phyloP scores from a whole-genome alignment of 2,888 invertebrate species.

The Meganola albula region DNA sequence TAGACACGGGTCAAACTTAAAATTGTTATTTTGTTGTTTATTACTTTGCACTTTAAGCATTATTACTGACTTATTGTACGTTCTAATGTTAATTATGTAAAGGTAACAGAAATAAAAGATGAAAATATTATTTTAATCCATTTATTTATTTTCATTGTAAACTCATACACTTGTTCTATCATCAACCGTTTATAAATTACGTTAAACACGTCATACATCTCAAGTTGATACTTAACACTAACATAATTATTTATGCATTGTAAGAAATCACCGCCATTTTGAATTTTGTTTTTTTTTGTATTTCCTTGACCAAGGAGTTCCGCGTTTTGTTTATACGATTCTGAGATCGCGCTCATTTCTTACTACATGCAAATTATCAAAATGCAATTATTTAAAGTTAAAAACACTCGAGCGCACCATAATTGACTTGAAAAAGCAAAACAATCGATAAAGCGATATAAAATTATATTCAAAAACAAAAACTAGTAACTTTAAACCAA shows the following conservation, averaged over 20 bases:
- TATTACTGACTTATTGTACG: too few species aligned
- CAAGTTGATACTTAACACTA: conserved; percentile 40
- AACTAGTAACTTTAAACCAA: conserved; percentile 11
- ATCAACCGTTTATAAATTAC: conserved; percentile 69
- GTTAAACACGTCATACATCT: conserved; percentile 58
- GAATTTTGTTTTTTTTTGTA: too few species aligned
- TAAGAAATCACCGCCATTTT: conserved; percentile 20
- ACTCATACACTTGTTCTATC: conserved; percentile 72
- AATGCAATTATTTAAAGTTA: conserved; percentile 34
- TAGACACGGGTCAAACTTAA: too few species aligned
- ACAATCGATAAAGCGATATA: conserved; percentile 28
- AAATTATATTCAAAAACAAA: conserved; percentile 22
- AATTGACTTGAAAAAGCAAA: conserved; percentile 65
- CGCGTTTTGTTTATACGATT: background rate
- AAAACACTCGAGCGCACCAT: conserved; percentile 63
- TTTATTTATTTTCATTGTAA: conserved; percentile 73
- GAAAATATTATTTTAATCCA: conserved; percentile 49
- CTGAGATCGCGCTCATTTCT: conserved; percentile 15
- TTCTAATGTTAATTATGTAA: too few species aligned
- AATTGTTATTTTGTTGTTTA: too few species aligned
- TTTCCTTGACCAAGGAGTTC: too few species aligned
- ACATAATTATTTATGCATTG: conserved; percentile 31
- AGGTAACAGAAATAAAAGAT: conserved; percentile 16
- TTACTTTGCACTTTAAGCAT: too few species aligned
- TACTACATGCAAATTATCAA: conserved; percentile 35